Conservation (phyloP, 2,797 vertebrate genomes). For the Buphagus erythrorhynchus region DNA sequence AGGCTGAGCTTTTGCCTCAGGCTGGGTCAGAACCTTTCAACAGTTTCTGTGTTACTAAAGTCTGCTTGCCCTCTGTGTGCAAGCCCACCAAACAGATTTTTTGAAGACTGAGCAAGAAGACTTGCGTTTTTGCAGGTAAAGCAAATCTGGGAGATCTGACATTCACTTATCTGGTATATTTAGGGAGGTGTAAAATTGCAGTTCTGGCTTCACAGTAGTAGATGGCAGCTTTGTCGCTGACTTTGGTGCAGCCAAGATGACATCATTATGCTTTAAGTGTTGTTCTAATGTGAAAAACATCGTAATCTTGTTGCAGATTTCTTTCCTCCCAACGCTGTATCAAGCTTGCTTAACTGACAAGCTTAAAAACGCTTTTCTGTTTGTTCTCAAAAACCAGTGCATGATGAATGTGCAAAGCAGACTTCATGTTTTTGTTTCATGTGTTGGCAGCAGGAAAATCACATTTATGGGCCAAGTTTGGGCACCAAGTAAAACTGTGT, state of each 20-base stretch:
- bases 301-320: slow-evolving; percentile 5
- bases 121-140: background rate
- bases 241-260: slow-evolving; percentile 23
- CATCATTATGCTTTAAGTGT: slow-evolving; percentile 24
- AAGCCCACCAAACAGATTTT: background rate
- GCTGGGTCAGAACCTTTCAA: background rate
- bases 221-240: background rate
- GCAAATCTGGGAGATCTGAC: background rate
- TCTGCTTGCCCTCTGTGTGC: background rate
- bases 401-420: background rate
- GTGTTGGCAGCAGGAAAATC: slow-evolving; percentile 1
- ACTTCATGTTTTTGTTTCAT: background rate
- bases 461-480: background rate
- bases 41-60: background rate
- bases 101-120: background rate
- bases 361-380: slow-evolving; percentile 11
- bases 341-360: background rate
- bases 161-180: background rate
- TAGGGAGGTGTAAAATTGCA: background rate
- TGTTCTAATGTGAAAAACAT: slow-evolving; percentile 35
- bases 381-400: background rate
- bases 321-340: background rate
- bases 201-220: background rate
- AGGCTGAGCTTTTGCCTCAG: background rate
- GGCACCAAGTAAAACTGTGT: background rate